Conservation (phyloP, 2,113 vertebrate genomes). For the Balaeniceps rex region DNA sequence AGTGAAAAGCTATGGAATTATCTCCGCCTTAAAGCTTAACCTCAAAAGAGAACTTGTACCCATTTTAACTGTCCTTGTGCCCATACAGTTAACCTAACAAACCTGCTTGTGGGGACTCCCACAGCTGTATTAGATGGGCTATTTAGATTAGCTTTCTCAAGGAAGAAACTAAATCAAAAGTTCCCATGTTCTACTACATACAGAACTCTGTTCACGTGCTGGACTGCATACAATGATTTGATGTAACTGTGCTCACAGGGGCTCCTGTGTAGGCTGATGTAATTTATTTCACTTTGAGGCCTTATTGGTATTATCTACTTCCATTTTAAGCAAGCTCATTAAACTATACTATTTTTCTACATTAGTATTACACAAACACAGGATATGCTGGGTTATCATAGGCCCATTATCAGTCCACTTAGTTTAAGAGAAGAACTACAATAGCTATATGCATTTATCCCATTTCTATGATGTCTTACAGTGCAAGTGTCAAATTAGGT, state of each 20-base stretch:
- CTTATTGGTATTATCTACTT: not conserved
- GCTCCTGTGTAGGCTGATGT: not conserved
- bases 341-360: not conserved
- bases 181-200: not conserved
- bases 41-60: not conserved
- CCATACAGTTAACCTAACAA: not conserved
- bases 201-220: not conserved
- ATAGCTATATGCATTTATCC: not conserved
- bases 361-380: not conserved
- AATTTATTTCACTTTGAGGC: not conserved
- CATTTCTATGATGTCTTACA: not conserved
- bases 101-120: not conserved
- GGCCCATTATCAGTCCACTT: not conserved
- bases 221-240: not conserved
- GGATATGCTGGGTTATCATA: not conserved
- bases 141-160: not conserved
- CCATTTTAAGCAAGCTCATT: not conserved
- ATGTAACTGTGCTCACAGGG: not conserved
- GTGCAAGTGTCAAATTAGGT: not conserved
- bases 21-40: not conserved
- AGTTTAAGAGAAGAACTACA: not conserved
- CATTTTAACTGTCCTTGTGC: not conserved
- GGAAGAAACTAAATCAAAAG: not conserved
- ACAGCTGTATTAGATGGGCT: not conserved
- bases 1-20: not conserved